Percentiles rank a stretch among this genome's conserved stretches.
phyloP scores from a whole-genome alignment of 1,140 invertebrate genomes.

The Araneus ventricosus region DNA sequence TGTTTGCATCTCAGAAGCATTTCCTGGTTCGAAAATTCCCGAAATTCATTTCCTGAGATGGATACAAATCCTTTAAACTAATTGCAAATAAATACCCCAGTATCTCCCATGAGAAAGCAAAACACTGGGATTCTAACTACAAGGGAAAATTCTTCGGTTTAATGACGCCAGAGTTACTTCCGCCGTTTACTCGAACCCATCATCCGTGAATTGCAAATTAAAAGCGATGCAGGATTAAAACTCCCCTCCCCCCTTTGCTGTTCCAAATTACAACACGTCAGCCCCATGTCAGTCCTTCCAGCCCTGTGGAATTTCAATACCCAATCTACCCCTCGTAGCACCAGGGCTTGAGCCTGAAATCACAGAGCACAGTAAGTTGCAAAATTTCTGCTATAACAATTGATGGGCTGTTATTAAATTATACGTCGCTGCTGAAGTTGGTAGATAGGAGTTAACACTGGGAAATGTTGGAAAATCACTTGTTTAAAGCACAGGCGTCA shows the following conservation, averaged over 20 bases:
- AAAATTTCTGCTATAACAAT: conserved; percentile 27
- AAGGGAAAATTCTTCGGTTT: conserved; percentile 1
- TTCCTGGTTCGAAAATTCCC: neutral
- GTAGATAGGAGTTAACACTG: no score
- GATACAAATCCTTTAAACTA: conserved; percentile 13
- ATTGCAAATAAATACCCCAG: conserved; percentile 1
- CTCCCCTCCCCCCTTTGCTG: neutral
- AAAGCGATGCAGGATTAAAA: conserved; percentile 33
- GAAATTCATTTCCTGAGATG: neutral
- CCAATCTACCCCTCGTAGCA: neutral
- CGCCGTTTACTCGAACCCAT: neutral
- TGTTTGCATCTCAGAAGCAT: neutral
- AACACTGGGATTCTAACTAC: neutral
- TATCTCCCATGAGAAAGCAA: conserved; percentile 1
- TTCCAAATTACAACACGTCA: conserved; percentile 50
- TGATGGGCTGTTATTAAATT: conserved; percentile 53
- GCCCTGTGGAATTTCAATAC: conserved; percentile 10
- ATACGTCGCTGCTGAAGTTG: neutral
- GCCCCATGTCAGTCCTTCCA: neutral
- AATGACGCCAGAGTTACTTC: neutral
- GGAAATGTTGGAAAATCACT: neutral
- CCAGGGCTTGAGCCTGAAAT: neutral
- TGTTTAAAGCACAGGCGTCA: neutral
- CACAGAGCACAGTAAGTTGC: conserved; percentile 35
- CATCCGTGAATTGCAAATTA: conserved; percentile 31